Base-by-base conservation (phyloP, 2,113 vertebrate species). In the Oenanthe melanoleuca region DNA sequence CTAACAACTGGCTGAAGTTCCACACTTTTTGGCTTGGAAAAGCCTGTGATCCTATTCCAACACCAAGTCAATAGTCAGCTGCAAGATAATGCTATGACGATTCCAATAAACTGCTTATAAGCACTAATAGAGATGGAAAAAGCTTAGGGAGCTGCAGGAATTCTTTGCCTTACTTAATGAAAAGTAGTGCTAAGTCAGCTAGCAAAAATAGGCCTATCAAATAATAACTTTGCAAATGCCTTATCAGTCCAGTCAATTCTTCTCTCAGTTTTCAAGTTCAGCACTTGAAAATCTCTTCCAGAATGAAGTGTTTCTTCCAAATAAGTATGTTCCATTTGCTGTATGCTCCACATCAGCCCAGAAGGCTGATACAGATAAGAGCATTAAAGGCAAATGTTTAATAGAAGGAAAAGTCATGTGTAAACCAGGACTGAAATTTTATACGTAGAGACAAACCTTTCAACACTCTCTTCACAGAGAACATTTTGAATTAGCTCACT, bases 291-390 rank as follows among this genome's bases (percentile, higher is more conserved):
- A 95, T 95, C 94, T 94, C 93, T 86, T 85, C 65, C 75, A 89
- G 96, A 95, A 97, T 44, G 37, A 92, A 97, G 91, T 65, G 69
- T 77, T 93, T 91, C 94, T 93, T 95, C 86, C 87, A 92, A 96
- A 78, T 94, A 97, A 95, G 85, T 93, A 89, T 38, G 75, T 77
- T 67, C 67, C 88, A 47, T 92, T 74, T 88, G 95, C 93, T 59
- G 40, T 55, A 33, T 25, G 73, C 89, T 73, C 81, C 77, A 87
- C 88, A 88, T 93, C 75, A 97, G 93, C 75, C 96, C 97, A 98
- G 97, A 97, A 98, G 97, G 98, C 92, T 55, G 57, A 71, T 0
- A 11, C 82, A 97, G 97, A 98, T 98, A 98, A 98, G 94, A 94
- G 95, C 88, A 96, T 97, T 97, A 97, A 95, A 86, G 55, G 69